Conservation (phyloP, 2,797 vertebrate genomes). For the Capromys pilorides region DNA sequence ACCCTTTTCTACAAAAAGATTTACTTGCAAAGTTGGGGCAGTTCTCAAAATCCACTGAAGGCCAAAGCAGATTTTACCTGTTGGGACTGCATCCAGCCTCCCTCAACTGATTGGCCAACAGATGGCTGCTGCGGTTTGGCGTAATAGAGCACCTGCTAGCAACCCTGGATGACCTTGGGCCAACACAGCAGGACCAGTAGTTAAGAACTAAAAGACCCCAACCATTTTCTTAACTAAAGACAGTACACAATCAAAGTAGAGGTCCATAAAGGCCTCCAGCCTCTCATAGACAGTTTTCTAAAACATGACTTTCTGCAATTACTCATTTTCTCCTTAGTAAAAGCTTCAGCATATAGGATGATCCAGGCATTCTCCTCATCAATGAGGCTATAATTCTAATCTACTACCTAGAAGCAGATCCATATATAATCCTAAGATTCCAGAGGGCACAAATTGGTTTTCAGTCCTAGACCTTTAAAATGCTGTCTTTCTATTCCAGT, state of each 20-base stretch:
- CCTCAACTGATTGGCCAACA: no score
- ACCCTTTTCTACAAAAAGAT: no score
- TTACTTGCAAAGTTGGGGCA: no score
- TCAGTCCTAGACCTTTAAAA: neutral
- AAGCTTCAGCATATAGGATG: neutral
- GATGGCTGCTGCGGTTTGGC: no score
- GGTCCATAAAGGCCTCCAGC: neutral
- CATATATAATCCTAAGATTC: neutral
- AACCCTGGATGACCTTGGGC: no score
- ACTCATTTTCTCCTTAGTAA: neutral
- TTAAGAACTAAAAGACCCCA: no score
- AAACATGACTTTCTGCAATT: neutral
- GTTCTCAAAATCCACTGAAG: no score
- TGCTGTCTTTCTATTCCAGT: neutral
- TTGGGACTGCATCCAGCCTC: no score
- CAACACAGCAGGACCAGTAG: no score
- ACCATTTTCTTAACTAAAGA: neutral
- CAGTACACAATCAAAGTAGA: neutral
- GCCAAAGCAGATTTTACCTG: no score
- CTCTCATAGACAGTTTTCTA: neutral
- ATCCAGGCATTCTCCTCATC: neutral
- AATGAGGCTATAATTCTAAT: neutral
- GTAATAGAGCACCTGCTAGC: no score
- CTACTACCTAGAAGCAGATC: neutral
- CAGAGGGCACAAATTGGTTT: neutral